These are phyloP conservation scores for Stegana nigrithorax DNA, from an alignment of 2,888 invertebrate species.

Conservation along the genomic window DNA sequence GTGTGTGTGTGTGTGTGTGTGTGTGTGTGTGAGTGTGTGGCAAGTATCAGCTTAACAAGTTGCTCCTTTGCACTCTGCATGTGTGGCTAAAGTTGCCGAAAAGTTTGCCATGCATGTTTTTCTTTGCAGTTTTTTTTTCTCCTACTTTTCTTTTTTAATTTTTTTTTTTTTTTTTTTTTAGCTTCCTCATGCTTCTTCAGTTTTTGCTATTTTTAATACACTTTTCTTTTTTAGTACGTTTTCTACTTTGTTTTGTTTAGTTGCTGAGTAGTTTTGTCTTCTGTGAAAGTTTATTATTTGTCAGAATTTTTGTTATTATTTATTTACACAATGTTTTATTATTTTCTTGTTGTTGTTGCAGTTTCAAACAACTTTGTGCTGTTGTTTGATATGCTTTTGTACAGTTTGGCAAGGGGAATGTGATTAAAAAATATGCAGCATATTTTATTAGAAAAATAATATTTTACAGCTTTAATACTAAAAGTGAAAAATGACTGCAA, in stretches of 20 bases:
- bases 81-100: not conserved
- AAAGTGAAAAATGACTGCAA: too few relatives aligned
- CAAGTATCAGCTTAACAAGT: constrained; percentile 1
- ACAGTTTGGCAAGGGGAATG: too few relatives aligned
- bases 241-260: not conserved
- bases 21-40: not conserved
- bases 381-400: constrained; percentile 33
- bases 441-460: too few relatives aligned
- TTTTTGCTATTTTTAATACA: not conserved
- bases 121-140: not conserved
- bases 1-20: not conserved
- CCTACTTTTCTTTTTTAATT: too few relatives aligned
- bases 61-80: not conserved
- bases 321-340: not conserved
- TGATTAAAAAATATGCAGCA: too few relatives aligned
- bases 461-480: too few relatives aligned
- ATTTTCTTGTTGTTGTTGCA: not conserved
- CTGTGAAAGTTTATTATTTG: constrained; percentile 11
- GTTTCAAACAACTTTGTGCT: not conserved
- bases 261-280: constrained; percentile 3
- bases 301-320: constrained; percentile 8
- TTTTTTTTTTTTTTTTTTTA: not conserved
- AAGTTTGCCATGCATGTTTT: not conserved
- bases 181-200: not conserved
- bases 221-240: not conserved